Evolutionary conservation across 35 echinoderm and acorn worm species (phyloP), one percentile per base, ranked within the genome.

Genomic region (Heliocidaris tuberculata): DNA sequence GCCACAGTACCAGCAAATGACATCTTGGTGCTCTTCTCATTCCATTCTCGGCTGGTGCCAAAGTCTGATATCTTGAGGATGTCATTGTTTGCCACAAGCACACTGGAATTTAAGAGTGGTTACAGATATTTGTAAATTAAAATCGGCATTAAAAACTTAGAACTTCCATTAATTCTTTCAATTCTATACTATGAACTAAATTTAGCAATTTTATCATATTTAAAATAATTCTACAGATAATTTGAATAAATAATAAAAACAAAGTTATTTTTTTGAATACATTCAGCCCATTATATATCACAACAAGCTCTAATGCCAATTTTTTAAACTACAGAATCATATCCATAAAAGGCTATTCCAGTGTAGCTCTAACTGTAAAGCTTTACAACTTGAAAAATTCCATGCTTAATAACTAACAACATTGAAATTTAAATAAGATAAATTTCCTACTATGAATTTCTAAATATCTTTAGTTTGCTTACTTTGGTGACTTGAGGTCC

Each of bases 21-120:
- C 96, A 99, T 99, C 95, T 99, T 99, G 71, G 98, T 99, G 86
- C 98, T 99, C 93, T 99, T 99, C 93, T 99, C 98, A 35, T 99
- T 99, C 95, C 96, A 96, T 32, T 99, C 96, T 13, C 95, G 94
- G 61, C 98, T 97, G 42, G 98, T 99, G 31, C 98, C 96, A 96
- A 99, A 99, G 94, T 99, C 98, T 17, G 98, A 99, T 16, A 99
- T 99, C 94, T 99, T 99, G 15, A 99, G 95, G 71, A 96, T 60
- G 90, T 99, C 98, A 65, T 99, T 97, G 71, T 92, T 96, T 17
- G 98, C 60, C 30, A 99, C 98, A 2, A 99, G 96, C 65, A 99
- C 95, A 95, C 98, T 99, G 85, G 0, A 97, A 94, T 87, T 86
- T 6, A 47, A 56, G 54, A 90, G 31, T 30, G 93, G 48, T 88